Base-by-base conservation (phyloP, 1,140 invertebrate species). In the Papilio helenus region DNA sequence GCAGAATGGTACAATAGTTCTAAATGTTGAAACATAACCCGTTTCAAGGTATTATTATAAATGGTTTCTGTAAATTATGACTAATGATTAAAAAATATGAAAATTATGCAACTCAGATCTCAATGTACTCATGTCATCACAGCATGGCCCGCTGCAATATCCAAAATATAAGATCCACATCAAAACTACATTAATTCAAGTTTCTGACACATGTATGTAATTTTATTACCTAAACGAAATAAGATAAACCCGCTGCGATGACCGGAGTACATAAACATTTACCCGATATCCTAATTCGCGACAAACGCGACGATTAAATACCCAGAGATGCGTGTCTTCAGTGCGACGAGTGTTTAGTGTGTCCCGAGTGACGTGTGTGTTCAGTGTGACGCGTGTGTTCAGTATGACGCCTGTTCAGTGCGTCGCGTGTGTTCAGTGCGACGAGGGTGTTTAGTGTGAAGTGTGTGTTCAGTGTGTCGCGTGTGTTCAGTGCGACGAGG, bases 101-200 rank as follows among this genome's bases (percentile, higher is more conserved):
- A 29, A 68, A 68, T 68, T 68, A 29, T 29, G 61, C 58, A 61
- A 61, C 61, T 68, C 61, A 29, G 61, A 26, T 68, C 26, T 29
- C 16, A 3, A 68, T 68, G 23, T 68, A 14, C 23, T 29, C 26
- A 16, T 68, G 14, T 68, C 14, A 68, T 68, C 12, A 16, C 4
- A 65, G 20, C 61, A 29, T 68, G 26, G 23, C 4, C 14, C 26
- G 26, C 18, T 55, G 20, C 46, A 18, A 49, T 49, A 18, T 18
- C 5, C 46, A 5, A 49, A 49, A 39, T 39, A 39, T 39, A 7
- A 49, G 14, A 18, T 18, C 10, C 16, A 49, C 46, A 18, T 49
- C 14, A 49, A 49, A 16, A 49, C 16, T 0, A 49, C 3, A 16
- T 49, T 18, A 49, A 49, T 16, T 16, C 4, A 49, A 55, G 20